Conservation (phyloP, 2,113 vertebrate species). For the Anoplopoma fimbria region DNA sequence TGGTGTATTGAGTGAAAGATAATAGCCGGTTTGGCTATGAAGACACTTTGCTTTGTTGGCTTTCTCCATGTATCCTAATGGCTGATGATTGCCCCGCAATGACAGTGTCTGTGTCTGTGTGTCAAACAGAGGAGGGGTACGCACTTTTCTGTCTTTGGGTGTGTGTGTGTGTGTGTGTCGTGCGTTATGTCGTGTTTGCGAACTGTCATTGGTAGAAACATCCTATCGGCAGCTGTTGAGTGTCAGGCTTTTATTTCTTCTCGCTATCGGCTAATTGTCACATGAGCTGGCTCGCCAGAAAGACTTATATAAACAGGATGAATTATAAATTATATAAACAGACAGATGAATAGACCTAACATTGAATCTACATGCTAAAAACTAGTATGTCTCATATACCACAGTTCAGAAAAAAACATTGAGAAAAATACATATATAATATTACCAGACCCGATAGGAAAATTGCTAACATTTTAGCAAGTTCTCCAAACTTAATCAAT, state of each 20-base stretch:
- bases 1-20: constrained; percentile 72
- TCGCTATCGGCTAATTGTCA: constrained; percentile 73
- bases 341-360: constrained; percentile 1
- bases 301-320: no score
- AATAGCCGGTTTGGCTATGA: constrained; percentile 67
- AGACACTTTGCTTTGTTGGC: constrained; percentile 76
- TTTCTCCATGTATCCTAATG: constrained; percentile 72
- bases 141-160: constrained; percentile 16
- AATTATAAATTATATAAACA: constrained; percentile 18
- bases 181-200: neutral
- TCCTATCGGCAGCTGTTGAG: constrained; percentile 28
- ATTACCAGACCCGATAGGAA: neutral
- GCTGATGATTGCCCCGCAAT: constrained; percentile 72
- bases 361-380: neutral
- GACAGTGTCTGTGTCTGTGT: constrained; percentile 68
- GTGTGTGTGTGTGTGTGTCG: neutral
- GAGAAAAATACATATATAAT: neutral
- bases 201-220: constrained; percentile 13
- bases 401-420: neutral
- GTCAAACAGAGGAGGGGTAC: constrained; percentile 58
- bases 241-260: constrained; percentile 48
- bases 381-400: neutral
- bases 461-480: neutral
- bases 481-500: neutral
- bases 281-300: constrained; percentile 26